A percentile compares a stretch with the other conserved stretches of the same genome.
These are phyloP conservation scores for Merops nubicus DNA, from an alignment of 2,113 vertebrate species.

Conservation along the genomic window DNA sequence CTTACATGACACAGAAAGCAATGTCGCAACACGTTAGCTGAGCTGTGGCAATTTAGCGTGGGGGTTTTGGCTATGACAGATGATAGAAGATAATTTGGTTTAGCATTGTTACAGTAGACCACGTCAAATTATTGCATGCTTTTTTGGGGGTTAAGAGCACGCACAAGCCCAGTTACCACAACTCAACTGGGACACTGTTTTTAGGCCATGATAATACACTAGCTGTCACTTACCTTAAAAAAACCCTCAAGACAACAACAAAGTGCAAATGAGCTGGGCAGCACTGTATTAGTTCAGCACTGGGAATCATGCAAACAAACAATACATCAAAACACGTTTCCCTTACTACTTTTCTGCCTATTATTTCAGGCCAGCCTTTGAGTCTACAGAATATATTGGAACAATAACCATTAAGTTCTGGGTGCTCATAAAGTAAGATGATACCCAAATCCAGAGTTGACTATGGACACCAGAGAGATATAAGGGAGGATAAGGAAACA, in stretches of 20 bases:
- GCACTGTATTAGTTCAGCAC: not conserved
- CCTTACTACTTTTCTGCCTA: not conserved
- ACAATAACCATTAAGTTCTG: not conserved
- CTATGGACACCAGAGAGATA: not conserved
- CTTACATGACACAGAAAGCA: too few relatives aligned
- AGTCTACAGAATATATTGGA: not conserved
- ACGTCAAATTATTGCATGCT: not conserved
- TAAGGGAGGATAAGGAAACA: not conserved
- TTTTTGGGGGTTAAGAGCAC: not conserved
- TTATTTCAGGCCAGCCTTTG: not conserved
- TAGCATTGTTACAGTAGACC: fast-evolving
- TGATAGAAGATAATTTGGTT: not conserved
- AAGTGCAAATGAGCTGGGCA: not conserved
- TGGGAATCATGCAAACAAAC: not conserved
- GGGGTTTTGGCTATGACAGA: fast-evolving
- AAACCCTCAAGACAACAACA: not conserved
- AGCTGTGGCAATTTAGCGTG: not conserved
- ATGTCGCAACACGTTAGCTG: not conserved
- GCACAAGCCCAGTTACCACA: not conserved
- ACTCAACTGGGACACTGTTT: not conserved
- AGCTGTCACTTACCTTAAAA: not conserved
- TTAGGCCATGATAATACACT: not conserved
- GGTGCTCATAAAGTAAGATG: not conserved
- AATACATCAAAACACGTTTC: not conserved
- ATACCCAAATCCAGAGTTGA: not conserved